Evolutionary conservation across 2,797 vertebrate genomes (phyloP).

Genomic region (Argya squamiceps): DNA sequence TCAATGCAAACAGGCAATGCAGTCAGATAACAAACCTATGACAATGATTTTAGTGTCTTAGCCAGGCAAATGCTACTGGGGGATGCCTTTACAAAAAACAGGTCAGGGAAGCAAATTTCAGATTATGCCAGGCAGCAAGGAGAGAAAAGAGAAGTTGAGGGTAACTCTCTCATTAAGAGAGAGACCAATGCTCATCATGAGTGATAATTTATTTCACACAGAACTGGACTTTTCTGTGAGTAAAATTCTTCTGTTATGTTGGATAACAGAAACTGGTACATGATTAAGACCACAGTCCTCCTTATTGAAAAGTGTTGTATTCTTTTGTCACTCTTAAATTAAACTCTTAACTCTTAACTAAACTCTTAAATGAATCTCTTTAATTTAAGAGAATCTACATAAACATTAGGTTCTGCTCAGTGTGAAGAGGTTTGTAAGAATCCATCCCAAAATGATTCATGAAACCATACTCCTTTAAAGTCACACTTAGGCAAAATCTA

Average conservation of each 20-base stretch:
- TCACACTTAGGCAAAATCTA: neutral
- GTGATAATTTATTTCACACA: neutral
- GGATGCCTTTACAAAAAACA: neutral
- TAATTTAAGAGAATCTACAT: slow-evolving; percentile 49
- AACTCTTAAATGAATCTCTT: slow-evolving; percentile 28
- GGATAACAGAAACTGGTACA: slow-evolving; percentile 11
- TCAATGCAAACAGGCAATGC: neutral
- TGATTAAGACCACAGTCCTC: neutral
- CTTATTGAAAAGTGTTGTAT: neutral
- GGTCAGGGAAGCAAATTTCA: neutral
- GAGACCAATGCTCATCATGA: neutral
- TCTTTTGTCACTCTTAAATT: slow-evolving; percentile 17
- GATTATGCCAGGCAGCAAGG: neutral
- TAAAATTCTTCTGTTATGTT: neutral
- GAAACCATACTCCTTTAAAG: slow-evolving; percentile 48
- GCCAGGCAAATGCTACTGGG: neutral
- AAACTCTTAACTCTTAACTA: slow-evolving; percentile 13
- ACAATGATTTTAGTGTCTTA: neutral
- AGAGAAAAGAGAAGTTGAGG: neutral
- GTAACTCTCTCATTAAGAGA: neutral
- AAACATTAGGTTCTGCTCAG: slow-evolving; percentile 25
- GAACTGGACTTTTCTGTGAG: neutral
- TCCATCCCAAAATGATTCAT: slow-evolving; percentile 57
- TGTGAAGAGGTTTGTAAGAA: slow-evolving; percentile 33
- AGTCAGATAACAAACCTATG: neutral